Conservation (phyloP, 2,113 vertebrate genomes). For the Etia nguti region DNA sequence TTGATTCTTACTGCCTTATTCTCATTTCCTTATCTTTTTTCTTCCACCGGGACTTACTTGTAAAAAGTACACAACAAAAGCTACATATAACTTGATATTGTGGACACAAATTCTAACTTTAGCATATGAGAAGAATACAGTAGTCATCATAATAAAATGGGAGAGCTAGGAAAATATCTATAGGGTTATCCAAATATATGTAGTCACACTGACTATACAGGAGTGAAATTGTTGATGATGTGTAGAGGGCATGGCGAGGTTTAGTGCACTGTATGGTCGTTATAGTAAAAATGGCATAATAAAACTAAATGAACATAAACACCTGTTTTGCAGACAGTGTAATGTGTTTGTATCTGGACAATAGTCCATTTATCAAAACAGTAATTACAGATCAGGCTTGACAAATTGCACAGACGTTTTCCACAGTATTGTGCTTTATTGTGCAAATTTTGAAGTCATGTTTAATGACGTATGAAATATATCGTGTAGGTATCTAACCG, state of each 20-base stretch:
- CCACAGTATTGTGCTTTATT: not conserved
- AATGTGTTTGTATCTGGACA: not conserved
- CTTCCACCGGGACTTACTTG: not conserved
- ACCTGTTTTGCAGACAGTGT: not conserved
- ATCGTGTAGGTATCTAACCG: not conserved
- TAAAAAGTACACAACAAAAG: not conserved
- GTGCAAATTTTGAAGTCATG: not conserved
- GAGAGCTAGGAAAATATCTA: not conserved
- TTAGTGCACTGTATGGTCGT: not conserved
- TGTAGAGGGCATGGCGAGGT: not conserved
- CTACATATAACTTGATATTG: not conserved
- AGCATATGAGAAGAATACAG: not conserved
- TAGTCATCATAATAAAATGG: not conserved
- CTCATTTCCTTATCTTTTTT: not conserved
- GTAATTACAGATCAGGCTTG: not conserved
- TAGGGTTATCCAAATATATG: not conserved
- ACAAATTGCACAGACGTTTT: not conserved
- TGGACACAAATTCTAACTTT: not conserved
- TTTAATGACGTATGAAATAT: not conserved
- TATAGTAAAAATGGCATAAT: not conserved
- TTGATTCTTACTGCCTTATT: not conserved
- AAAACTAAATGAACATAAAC: not conserved
- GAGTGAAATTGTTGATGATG: not conserved
- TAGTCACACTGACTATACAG: not conserved
- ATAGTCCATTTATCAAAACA: not conserved